These are phyloP conservation scores for Pollachius pollachius DNA, from an alignment of 2,113 vertebrate genomes.

Conservation along the genomic window DNA sequence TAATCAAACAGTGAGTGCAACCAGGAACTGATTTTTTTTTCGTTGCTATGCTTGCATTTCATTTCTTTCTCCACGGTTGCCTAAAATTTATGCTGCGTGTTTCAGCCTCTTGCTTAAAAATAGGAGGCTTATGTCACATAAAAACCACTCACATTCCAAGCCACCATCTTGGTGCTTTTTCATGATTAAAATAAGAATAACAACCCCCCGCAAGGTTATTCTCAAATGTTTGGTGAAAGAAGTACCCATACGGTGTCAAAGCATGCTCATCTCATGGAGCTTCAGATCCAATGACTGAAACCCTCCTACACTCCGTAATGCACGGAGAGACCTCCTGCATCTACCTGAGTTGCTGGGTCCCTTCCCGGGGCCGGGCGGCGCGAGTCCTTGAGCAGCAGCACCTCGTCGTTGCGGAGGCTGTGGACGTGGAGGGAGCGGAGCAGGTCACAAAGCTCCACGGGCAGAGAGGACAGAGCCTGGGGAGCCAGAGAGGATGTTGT, in stretches of 20 bases:
- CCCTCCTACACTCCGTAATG: too few relatives aligned
- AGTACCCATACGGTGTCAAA: too few relatives aligned
- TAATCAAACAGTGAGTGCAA: not conserved
- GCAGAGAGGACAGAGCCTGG: conserved; percentile 76
- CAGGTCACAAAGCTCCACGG: conserved; percentile 83
- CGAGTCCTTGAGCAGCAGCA: conserved; percentile 85
- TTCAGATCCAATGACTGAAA: too few relatives aligned
- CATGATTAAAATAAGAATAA: too few relatives aligned
- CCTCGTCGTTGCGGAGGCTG: conserved; percentile 87
- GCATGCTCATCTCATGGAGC: too few relatives aligned
- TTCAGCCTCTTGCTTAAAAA: not conserved
- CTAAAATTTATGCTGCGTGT: not conserved
- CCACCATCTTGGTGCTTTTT: too few relatives aligned
- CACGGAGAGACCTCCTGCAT: not conserved
- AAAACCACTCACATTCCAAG: too few relatives aligned
- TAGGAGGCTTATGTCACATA: too few relatives aligned
- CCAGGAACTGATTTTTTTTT: not conserved
- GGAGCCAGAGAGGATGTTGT: not conserved
- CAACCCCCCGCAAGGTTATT: too few relatives aligned
- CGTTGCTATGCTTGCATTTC: not conserved
- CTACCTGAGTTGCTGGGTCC: conserved; percentile 62
- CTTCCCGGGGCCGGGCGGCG: conserved; percentile 71
- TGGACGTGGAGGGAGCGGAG: conserved; percentile 84
- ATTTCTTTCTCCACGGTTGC: not conserved
- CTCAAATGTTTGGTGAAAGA: too few relatives aligned